Evolutionary conservation across 2,888 invertebrate genomes (phyloP).

Genomic region (Epiblema foenella): DNA sequence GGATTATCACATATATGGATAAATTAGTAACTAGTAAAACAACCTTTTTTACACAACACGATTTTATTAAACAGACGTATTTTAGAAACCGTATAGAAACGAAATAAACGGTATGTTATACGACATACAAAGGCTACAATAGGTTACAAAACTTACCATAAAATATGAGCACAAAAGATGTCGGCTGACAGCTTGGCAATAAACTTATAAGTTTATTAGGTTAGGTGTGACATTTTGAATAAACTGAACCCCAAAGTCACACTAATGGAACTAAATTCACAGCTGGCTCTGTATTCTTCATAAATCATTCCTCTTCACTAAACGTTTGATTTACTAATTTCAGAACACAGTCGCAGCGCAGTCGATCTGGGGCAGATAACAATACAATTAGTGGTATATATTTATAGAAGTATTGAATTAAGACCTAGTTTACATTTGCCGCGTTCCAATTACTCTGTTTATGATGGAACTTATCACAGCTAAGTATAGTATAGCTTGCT

Average conservation of each 20-base stretch:
- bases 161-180: not conserved
- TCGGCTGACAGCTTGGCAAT: not conserved
- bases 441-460: too few species aligned
- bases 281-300: not conserved
- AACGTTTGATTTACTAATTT: constrained; percentile 7
- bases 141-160: not conserved
- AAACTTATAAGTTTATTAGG: constrained; percentile 5
- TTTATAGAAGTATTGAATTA: not conserved
- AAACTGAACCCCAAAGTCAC: not conserved
- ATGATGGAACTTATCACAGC: too few species aligned
- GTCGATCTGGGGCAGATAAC: constrained; percentile 6
- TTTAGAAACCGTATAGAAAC: too few species aligned
- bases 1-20: too few species aligned
- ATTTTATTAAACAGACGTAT: too few species aligned
- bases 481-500: too few species aligned
- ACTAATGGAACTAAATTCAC: not conserved
- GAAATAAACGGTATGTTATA: not conserved
- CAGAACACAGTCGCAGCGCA: constrained; percentile 12
- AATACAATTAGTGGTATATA: not conserved
- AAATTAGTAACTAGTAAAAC: too few species aligned
- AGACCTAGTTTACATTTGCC: not conserved
- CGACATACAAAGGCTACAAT: not conserved
- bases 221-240: not conserved
- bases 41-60: too few species aligned
- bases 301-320: not conserved